A percentile compares a stretch with the other conserved stretches of the same genome.
Conservation (phyloP, 2,888 invertebrate genomes). For the Clunio marinus region DNA sequence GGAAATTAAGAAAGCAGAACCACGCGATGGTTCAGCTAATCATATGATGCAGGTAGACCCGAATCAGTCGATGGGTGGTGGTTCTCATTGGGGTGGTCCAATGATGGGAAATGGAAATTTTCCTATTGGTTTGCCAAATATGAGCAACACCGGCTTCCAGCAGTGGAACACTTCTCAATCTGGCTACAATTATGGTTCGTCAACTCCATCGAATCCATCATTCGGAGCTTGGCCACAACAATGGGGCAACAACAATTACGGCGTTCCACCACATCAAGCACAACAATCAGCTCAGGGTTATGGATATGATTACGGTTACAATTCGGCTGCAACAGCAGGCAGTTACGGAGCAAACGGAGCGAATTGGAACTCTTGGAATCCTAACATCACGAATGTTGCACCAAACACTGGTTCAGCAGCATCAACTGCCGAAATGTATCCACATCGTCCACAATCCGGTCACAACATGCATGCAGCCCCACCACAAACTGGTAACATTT, state of each 20-base stretch:
- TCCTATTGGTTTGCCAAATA: conserved; percentile 85
- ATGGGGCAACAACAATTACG: conserved; percentile 82
- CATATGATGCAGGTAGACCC: conserved; percentile 62
- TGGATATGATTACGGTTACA: conserved; percentile 74
- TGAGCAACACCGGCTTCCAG: conserved; percentile 82
- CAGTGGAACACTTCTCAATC: conserved; percentile 88
- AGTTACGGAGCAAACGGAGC: conserved; percentile 75
- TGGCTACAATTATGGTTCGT: conserved; percentile 78
- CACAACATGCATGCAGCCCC: conserved; percentile 49
- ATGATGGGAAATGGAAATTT: conserved; percentile 85
- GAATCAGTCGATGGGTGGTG: conserved; percentile 71
- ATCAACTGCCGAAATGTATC: conserved; percentile 50
- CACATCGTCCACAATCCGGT: conserved; percentile 51
- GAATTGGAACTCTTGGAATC: conserved; percentile 84
- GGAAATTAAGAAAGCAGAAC: conserved; percentile 90
- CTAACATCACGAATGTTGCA: conserved; percentile 85
- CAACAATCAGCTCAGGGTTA: conserved; percentile 77
- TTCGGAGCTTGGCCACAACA: conserved; percentile 68
- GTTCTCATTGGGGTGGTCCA: conserved; percentile 76
- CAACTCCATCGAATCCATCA: conserved; percentile 79
- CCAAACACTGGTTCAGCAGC: conserved; percentile 60
- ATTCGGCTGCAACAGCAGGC: conserved; percentile 49
- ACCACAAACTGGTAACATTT: conserved; percentile 51
- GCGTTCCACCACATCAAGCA: conserved; percentile 70
- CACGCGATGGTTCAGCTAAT: conserved; percentile 79